Evolutionary conservation across 2,797 vertebrate genomes (phyloP).

Genomic region (Silurus aristotelis): DNA sequence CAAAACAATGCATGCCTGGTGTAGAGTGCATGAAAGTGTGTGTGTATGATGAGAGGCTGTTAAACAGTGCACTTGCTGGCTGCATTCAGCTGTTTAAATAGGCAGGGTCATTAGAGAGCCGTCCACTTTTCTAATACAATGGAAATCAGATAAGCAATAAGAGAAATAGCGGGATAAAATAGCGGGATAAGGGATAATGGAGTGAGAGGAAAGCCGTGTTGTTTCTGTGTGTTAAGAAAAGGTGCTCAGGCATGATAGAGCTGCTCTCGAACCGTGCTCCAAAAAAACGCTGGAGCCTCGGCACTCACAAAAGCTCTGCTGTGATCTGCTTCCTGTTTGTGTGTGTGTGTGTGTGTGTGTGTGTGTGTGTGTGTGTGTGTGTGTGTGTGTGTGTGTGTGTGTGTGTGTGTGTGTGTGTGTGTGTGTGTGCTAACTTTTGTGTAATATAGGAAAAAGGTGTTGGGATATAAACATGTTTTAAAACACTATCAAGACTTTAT

Average conservation of each 20-base stretch:
- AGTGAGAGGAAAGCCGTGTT: slow-evolving; percentile 34
- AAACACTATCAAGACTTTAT: neutral
- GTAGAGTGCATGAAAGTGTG: slow-evolving; percentile 3
- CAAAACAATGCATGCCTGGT: slow-evolving; percentile 20
- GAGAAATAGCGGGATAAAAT: neutral
- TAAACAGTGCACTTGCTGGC: slow-evolving; percentile 36
- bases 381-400: no score
- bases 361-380: slow-evolving; percentile 12
- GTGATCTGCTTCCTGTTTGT: slow-evolving; percentile 59
- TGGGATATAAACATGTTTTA: slow-evolving; percentile 12
- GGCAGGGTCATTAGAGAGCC: slow-evolving; percentile 44
- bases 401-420: slow-evolving; percentile 17
- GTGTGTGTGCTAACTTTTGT: slow-evolving; percentile 19
- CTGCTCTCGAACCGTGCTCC: slow-evolving; percentile 48
- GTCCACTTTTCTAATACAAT: slow-evolving; percentile 48
- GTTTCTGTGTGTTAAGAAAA: slow-evolving; percentile 48
- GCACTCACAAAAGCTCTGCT: slow-evolving; percentile 47
- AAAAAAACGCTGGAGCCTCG: slow-evolving; percentile 46
- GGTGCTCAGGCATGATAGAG: slow-evolving; percentile 54
- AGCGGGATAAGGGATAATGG: slow-evolving; percentile 35
- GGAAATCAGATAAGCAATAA: slow-evolving; percentile 45
- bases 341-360: slow-evolving; percentile 35
- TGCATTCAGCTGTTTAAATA: slow-evolving; percentile 37
- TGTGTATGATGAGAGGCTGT: slow-evolving; percentile 39
- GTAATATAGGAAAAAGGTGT: slow-evolving; percentile 18